Conservation (phyloP, 2,113 vertebrate species). For the Macroglossus sobrinus region DNA sequence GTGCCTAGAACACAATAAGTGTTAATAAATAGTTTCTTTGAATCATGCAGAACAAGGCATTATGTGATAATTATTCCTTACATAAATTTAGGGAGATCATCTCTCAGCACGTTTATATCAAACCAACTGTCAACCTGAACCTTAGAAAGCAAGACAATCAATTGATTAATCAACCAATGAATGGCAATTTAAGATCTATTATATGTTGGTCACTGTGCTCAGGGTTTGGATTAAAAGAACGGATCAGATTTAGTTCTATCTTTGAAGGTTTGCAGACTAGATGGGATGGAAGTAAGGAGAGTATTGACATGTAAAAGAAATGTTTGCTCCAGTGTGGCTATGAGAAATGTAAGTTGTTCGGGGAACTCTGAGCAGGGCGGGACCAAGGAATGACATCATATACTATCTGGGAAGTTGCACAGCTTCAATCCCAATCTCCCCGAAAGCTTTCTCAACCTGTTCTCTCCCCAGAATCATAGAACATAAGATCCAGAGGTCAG, state of each 20-base stretch:
- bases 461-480: background rate
- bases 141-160: background rate
- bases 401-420: background rate
- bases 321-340: background rate
- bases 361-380: background rate
- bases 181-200: background rate
- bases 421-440: background rate
- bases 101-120: background rate
- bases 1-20: background rate
- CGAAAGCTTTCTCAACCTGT: background rate
- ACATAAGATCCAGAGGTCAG: background rate
- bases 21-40: background rate
- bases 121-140: background rate
- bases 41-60: background rate
- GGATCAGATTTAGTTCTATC: background rate
- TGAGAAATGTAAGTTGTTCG: background rate
- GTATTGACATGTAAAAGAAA: background rate
- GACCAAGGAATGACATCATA: background rate
- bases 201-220: background rate
- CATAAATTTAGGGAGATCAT: background rate
- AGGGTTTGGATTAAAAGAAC: background rate
- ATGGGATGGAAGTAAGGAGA: background rate
- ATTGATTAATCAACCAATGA: background rate
- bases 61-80: background rate
- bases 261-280: background rate